Conservation (phyloP, 2,797 vertebrate species). For the Malurus leucopterus region DNA sequence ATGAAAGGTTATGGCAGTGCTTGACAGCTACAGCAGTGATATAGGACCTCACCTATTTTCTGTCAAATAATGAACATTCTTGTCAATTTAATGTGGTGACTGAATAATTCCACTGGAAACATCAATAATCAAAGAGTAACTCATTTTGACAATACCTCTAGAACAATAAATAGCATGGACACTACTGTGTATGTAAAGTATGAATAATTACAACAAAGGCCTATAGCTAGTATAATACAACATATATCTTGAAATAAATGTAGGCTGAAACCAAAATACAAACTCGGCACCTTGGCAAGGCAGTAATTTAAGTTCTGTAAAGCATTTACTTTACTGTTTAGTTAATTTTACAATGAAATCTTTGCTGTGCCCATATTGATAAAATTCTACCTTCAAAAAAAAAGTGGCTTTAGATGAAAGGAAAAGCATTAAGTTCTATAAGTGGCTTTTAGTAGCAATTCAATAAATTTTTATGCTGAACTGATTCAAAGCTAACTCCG, state of each 20-base stretch:
- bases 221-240: neutral
- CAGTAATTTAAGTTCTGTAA: neutral
- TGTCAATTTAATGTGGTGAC: neutral
- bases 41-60: neutral
- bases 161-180: neutral
- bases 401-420: neutral
- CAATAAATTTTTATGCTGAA: neutral
- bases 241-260: neutral
- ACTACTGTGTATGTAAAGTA: neutral
- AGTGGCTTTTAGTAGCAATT: neutral
- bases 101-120: neutral
- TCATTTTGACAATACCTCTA: neutral
- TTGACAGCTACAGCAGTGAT: neutral
- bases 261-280: neutral
- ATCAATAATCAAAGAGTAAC: constrained; percentile 10
- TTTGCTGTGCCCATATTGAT: neutral
- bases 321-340: neutral
- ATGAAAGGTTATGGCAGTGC: neutral
- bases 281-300: neutral
- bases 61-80: neutral
- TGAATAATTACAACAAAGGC: neutral
- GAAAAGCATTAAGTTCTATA: neutral
- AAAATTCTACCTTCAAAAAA: neutral
- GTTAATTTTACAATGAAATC: neutral
- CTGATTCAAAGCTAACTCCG: neutral